Conservation (phyloP, 2,888 invertebrate species). For the Mimachlamys varia region DNA sequence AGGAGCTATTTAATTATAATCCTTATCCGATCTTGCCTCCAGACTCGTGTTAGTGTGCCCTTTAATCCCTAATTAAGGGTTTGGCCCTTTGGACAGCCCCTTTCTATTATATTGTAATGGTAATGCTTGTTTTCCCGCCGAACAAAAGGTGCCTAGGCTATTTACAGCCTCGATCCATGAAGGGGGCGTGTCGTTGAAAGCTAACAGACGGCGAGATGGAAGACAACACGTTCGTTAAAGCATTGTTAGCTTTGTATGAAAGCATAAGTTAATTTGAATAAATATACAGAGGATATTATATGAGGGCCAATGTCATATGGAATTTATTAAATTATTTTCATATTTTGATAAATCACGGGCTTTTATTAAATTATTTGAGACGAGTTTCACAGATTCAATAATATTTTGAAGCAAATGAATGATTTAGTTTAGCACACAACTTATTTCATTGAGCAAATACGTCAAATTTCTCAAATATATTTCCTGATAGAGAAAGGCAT, state of each 20-base stretch:
- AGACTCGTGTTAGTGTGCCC: not conserved
- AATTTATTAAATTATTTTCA: no score
- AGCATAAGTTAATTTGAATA: no score
- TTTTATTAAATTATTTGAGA: no score
- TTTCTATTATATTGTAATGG: slow-evolving; percentile 26
- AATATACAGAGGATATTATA: no score
- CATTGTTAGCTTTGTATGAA: not conserved
- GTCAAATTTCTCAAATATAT: no score
- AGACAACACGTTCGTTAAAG: not conserved
- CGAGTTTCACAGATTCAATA: no score
- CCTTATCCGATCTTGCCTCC: not conserved
- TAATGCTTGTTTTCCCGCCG: not conserved
- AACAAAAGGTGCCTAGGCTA: not conserved
- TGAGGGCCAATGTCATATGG: no score
- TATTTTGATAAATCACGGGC: no score
- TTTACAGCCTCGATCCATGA: not conserved
- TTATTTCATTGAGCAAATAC: no score
- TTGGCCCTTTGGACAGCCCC: not conserved
- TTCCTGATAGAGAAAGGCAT: no score
- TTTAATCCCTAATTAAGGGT: not conserved
- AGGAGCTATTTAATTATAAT: not conserved
- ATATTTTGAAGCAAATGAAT: no score
- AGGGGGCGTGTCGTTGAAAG: not conserved
- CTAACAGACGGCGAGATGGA: not conserved
- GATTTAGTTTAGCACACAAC: no score